Evolutionary conservation across 2,797 vertebrate species (phyloP), one percentile per base, ranked within the genome.

Genomic region (Tiaroga cobitis): DNA sequence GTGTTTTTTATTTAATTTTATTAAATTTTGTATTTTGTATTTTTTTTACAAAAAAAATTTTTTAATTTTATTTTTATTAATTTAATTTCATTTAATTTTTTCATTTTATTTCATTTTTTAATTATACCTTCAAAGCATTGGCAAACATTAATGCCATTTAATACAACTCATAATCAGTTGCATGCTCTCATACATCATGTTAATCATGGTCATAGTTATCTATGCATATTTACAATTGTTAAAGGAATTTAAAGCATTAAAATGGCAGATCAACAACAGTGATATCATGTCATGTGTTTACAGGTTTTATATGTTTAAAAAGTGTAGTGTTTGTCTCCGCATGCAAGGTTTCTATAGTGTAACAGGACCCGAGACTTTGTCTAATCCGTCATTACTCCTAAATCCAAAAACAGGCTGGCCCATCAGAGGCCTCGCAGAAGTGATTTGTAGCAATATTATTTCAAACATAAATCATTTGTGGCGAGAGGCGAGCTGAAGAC

Each of bases 401-500:
- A 63, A 24, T 51, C 77, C 76, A 41, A 80, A 80, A 80, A 74
- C 76, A 74, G 24, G 56, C 77, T 29, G 84, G 56, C 54, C 76
- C 16, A 37, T 80, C n/a, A 10, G 54, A 80, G 77, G 84, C 77
- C 84, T 80, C 69, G 72, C 56, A 65, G 39, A 67, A 74, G 68
- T 74, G 79, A 81, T 90, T 83, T 80, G 78, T 67, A 68, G 83
- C 81, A 82, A 75, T 61, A 81, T 80, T 32, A 21, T 87, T 89
- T 84, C 78, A 78, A 86, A 85, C 89, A 88, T 87, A 81, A 90
- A 91, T 90, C 91, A 90, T 75, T 69, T 82, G 84, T 34, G 74
- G 76, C 70, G 37, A 85, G 85, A 43, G 65, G 67, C 84, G 61
- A 87, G 39, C 70, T 59, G 29, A 78, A 79, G 63, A 51, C 75